Base-by-base conservation (phyloP, 2,888 invertebrate species). In the Psylliodes chrysocephalus region DNA sequence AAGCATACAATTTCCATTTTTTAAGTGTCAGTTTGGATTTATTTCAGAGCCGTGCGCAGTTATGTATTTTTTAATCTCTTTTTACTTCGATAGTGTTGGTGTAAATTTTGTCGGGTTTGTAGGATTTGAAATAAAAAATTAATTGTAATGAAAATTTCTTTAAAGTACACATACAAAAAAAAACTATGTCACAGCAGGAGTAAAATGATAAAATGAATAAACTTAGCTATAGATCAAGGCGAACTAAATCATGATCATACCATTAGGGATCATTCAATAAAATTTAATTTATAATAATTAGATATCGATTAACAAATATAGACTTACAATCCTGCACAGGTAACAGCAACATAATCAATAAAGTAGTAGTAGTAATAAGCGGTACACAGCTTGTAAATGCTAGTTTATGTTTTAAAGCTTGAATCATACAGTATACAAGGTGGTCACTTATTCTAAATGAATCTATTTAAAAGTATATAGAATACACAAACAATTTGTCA, bases 261-360 rank as follows among this genome's bases (percentile, higher is more conserved):
- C 35, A 4, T 35, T 35, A 8, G 35, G 5, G 4, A 35, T 35
- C 35, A 14, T 14, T n/a, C 14, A n/a, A 35, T 35, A 35, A 35
- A 35, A 35, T 35, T 19, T 46, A 54, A 42, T 42, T 25, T 42
- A 22, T n/a, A 19, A 53, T 38, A 19, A 53, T 38, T 22, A 53
- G 46, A 75, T 71, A 71, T 72, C 67, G 67, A 68, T 68, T 68
- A 75, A 72, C 71, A 71, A 73, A 69, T 60, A 71, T 67, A 69
- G 70, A 56, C 42, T 57, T 71, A 69, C 70, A 74, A 71, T 73
- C 72, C 71, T 72, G 65, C 69, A 72, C 70, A 68, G 60, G 65
- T 74, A 74, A 73, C 72, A 69, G 75, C 75, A 75, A 77, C 71
- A 77, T 72, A 76, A 77, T 75, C 74, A 77, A 78, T 75, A 74